phyloP scores from a whole-genome alignment of 2,888 invertebrate species.

The Lacanobia wlatinum region DNA sequence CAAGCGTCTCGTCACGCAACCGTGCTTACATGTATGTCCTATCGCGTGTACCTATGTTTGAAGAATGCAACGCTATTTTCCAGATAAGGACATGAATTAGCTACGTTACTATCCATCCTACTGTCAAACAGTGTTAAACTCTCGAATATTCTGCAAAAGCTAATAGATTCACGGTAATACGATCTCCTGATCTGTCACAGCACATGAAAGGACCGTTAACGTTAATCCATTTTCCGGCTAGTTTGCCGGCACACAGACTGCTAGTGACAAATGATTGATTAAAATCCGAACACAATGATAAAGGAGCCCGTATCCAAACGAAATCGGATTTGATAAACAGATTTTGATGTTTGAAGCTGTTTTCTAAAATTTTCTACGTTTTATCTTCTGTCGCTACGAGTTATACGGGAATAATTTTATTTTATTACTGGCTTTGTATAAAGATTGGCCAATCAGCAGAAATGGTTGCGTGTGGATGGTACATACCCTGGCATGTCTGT shows the following conservation, averaged over 20 bases:
- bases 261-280: constrained; percentile 59
- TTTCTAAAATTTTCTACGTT: neutral
- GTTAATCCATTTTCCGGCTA: constrained; percentile 41
- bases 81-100: constrained; percentile 2
- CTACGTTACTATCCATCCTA: neutral
- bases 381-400: constrained; percentile 11
- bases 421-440: neutral
- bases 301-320: constrained; percentile 35
- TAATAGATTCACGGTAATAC: constrained; percentile 35
- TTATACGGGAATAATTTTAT: neutral
- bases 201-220: constrained; percentile 31
- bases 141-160: constrained; percentile 9
- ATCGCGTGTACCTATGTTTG: neutral
- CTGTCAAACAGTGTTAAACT: constrained; percentile 25
- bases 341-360: constrained; percentile 29
- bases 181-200: constrained; percentile 33
- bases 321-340: constrained; percentile 40
- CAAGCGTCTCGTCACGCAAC: constrained; percentile 21
- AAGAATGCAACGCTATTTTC: constrained; percentile 10
- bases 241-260: constrained; percentile 33
- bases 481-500: neutral
- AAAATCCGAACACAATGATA: constrained; percentile 41
- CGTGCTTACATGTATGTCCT: constrained; percentile 23
- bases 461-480: neutral
- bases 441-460: neutral